These are phyloP conservation scores for Erethizon dorsatum DNA, from an alignment of 2,797 vertebrate genomes.

Conservation along the genomic window DNA sequence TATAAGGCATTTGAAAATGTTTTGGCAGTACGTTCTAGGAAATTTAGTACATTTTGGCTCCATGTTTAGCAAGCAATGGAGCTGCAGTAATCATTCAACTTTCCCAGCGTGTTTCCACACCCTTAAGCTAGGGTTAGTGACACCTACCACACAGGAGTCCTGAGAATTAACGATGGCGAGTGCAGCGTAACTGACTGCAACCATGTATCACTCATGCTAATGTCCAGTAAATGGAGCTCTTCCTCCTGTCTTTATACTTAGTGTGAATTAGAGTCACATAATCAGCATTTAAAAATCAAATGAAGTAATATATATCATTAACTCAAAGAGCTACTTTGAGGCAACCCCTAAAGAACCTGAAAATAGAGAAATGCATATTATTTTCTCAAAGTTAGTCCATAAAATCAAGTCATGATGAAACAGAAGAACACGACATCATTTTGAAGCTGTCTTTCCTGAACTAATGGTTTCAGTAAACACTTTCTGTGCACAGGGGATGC, in stretches of 20 bases:
- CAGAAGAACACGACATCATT: neutral
- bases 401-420: conserved; percentile 38
- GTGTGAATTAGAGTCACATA: conserved; percentile 19
- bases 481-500: neutral
- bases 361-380: conserved; percentile 25
- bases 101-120: neutral
- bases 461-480: neutral
- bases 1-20: conserved; percentile 3
- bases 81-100: neutral
- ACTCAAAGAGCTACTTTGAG: conserved; percentile 23
- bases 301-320: conserved; percentile 16
- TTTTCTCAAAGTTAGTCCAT: conserved; percentile 26
- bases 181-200: neutral
- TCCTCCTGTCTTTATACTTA: conserved; percentile 37
- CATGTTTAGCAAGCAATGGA: neutral
- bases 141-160: neutral
- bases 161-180: neutral
- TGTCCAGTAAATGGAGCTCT: neutral
- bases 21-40: conserved; percentile 26
- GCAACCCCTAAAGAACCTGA: neutral
- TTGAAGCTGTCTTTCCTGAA: neutral
- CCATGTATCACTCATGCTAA: neutral
- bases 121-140: neutral
- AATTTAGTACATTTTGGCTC: neutral
- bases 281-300: conserved; percentile 55